phyloP scores from a whole-genome alignment of 2,888 invertebrate species.

The Drosophila mulleri region DNA sequence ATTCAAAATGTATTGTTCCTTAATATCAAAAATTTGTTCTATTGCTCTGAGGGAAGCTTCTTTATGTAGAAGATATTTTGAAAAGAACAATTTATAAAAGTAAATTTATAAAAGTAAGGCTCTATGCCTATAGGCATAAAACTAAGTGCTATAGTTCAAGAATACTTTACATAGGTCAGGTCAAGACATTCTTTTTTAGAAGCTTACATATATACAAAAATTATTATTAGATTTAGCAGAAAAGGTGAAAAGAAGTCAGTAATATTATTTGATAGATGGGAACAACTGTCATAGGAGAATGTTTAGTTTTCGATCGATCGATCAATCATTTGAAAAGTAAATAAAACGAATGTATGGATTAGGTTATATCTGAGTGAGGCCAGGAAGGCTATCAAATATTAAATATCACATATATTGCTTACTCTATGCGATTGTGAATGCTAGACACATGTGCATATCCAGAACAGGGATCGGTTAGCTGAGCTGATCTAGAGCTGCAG shows the following conservation, averaged over 20 bases:
- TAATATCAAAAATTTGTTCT: not conserved
- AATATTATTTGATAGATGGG: not conserved
- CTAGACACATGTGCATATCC: not conserved
- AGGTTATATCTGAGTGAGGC: not conserved
- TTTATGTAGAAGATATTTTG: not conserved
- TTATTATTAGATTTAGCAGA: not conserved
- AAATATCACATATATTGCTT: not conserved
- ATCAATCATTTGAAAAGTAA: not conserved
- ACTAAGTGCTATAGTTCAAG: no score
- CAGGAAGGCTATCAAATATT: not conserved
- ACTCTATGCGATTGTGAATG: not conserved
- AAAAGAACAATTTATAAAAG: not conserved
- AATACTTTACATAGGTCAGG: no score
- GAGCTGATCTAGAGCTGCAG: not conserved
- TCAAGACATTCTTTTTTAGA: not conserved
- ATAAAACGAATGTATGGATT: not conserved
- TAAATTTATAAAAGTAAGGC: no score
- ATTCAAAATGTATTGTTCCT: not conserved
- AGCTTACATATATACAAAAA: not conserved
- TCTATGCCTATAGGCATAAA: no score
- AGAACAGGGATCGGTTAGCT: not conserved
- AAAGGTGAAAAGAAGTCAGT: not conserved
- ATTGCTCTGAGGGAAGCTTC: not conserved
- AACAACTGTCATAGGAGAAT: not conserved
- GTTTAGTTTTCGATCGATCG: not conserved